Base-by-base conservation (phyloP, 2,797 vertebrate species). In the Natrix natrix region DNA sequence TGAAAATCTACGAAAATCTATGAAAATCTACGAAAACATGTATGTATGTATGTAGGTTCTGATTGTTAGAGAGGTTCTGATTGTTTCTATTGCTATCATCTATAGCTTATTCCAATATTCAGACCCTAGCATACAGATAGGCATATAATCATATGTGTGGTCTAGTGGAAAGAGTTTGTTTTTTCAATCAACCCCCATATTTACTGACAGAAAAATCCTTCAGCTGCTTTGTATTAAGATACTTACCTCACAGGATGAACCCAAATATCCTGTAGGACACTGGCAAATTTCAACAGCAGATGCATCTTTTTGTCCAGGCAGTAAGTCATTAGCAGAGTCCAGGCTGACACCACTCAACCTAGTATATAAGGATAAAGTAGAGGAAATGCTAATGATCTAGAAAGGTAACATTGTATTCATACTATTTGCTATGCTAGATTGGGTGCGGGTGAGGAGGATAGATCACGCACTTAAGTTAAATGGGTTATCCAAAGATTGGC, bases 201-300 rank as follows among this genome's bases (percentile, higher is more conserved):
- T 61, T 52, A 61, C n/a, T 26, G 59, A 48, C 59, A 0, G 63
- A 26, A 91, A 87, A 14, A n/a, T 43, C 13, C 11, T 74, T 78
- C 8, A 88, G 26, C 22, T 74, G 13, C 52, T 48, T 37, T 69
- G 24, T n/a, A 93, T 17, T 26, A 61, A 5, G 37, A 96, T 26
- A 97, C 98, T 98, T 97, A 99, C 99, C 98, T 99, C 99, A 95
- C 99, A 99, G 5, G 99, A 99, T 12, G 98, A 98, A 63, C 99
- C 99, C 89, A 93, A 97, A 74, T 99, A 99, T 63, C 98, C 98
- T 3, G 96, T 95, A 89, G 99, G 99, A 96, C 99, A 99, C 10
- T 98, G 98, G 93, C 99, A 99, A 69, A 98, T 92, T 96, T 99
- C 99, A 90, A 99, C 98, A 89, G 98, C 97, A 43, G 96, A 93